These are phyloP conservation scores for Vireo altiloquus DNA, from an alignment of 2,113 vertebrate genomes.

Conservation along the genomic window DNA sequence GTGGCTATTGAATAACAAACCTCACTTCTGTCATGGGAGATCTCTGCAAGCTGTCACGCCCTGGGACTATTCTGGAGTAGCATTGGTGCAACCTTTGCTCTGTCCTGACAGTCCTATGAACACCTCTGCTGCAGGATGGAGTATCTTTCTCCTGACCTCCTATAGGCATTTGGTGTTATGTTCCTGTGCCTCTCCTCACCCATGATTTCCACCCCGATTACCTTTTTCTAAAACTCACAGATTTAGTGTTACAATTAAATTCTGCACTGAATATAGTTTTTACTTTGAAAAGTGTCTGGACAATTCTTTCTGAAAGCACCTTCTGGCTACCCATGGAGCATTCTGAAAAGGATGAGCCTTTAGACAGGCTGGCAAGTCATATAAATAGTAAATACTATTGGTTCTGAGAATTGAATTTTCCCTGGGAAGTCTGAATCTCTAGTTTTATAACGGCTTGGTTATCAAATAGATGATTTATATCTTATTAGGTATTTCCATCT, in stretches of 20 bases:
- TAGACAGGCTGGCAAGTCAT: neutral
- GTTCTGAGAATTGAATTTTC: slow-evolving; percentile 5
- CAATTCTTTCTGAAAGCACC: slow-evolving; percentile 40
- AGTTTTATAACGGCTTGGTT: neutral
- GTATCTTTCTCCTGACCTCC: neutral
- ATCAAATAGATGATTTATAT: slow-evolving; percentile 35
- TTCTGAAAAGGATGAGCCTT: neutral
- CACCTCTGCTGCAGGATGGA: neutral
- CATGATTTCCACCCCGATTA: neutral
- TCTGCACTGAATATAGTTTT: slow-evolving; percentile 12
- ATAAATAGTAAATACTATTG: neutral
- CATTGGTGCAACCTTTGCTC: neutral
- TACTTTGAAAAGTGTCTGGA: neutral
- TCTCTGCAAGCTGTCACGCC: neutral
- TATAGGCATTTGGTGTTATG: neutral
- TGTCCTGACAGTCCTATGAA: neutral
- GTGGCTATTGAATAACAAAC: slow-evolving; percentile 26
- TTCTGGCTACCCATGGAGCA: neutral
- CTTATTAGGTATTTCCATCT: slow-evolving; percentile 21
- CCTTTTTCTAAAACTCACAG: neutral
- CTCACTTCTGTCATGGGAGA: neutral
- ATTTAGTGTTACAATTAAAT: neutral
- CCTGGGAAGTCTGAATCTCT: slow-evolving; percentile 31
- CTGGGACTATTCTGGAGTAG: neutral
- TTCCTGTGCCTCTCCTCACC: neutral